Conservation (phyloP, 2,797 vertebrate species). For the Premnoplex brunnescens region DNA sequence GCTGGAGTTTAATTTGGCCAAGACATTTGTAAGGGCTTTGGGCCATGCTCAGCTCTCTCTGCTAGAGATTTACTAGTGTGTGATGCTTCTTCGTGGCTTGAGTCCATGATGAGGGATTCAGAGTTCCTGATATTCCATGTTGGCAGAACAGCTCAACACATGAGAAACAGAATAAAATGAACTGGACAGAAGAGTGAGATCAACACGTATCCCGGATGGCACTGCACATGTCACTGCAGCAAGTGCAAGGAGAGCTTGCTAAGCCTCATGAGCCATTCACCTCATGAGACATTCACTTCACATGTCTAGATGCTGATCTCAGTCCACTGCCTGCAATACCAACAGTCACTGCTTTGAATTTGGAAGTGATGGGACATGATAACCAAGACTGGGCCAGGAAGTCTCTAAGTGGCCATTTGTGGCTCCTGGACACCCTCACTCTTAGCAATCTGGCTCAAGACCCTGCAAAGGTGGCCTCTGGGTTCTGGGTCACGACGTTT, state of each 20-base stretch:
- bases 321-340: background rate
- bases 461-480: background rate
- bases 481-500: background rate
- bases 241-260: background rate
- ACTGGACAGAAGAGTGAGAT: background rate
- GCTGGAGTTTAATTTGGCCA: background rate
- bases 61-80: background rate
- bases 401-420: background rate
- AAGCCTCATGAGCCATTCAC: background rate
- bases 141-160: background rate
- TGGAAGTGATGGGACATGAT: background rate
- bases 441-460: background rate
- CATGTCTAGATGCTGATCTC: background rate
- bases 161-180: background rate
- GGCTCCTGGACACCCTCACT: background rate
- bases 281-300: accelerated
- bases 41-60: background rate
- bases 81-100: background rate
- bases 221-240: background rate
- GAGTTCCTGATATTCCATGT: background rate
- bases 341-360: background rate
- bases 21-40: background rate
- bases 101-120: background rate
- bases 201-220: background rate
- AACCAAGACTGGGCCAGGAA: background rate